Percentiles rank a stretch among this genome's conserved stretches.
These are phyloP conservation scores for Cynoglossus semilaevis DNA, from an alignment of 2,113 vertebrate species.

Conservation along the genomic window DNA sequence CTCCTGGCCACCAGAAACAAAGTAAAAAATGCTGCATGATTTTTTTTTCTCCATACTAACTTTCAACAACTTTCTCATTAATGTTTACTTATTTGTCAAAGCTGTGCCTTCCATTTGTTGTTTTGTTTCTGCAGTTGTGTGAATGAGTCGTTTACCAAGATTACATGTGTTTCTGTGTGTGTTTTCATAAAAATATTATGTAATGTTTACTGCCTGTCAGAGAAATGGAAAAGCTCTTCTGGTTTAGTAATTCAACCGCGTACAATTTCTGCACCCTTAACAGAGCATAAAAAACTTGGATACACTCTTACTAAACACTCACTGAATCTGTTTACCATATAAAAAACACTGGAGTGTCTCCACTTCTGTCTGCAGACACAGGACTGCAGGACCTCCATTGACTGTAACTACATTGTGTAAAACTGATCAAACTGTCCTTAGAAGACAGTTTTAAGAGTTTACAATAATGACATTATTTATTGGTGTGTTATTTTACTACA, in stretches of 20 bases:
- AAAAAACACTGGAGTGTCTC: constrained; percentile 4
- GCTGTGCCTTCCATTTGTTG: not conserved
- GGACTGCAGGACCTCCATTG: not conserved
- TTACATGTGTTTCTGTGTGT: constrained; percentile 6
- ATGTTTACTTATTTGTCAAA: not conserved
- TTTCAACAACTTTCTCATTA: constrained; percentile 1
- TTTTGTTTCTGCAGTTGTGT: constrained; percentile 5
- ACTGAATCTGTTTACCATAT: constrained; percentile 5
- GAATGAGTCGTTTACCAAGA: constrained; percentile 4
- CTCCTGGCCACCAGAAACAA: constrained; percentile 57
- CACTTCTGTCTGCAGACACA: not conserved
- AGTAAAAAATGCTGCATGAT: not conserved
- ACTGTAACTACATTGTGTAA: not conserved
- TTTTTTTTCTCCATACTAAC: constrained; percentile 8
- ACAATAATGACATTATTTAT: too few species aligned
- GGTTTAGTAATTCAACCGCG: constrained; percentile 49
- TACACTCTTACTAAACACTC: constrained; percentile 23
- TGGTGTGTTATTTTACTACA: too few species aligned
- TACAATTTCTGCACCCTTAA: not conserved
- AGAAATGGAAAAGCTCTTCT: constrained; percentile 24
- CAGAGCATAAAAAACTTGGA: constrained; percentile 24
- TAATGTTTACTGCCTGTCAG: constrained; percentile 20
- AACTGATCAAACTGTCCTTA: too few species aligned
- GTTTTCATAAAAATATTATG: constrained; percentile 17
- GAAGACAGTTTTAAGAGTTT: too few species aligned